These are phyloP conservation scores for Hemichromis elongatus DNA, from an alignment of 2,113 vertebrate genomes.

Conservation along the genomic window DNA sequence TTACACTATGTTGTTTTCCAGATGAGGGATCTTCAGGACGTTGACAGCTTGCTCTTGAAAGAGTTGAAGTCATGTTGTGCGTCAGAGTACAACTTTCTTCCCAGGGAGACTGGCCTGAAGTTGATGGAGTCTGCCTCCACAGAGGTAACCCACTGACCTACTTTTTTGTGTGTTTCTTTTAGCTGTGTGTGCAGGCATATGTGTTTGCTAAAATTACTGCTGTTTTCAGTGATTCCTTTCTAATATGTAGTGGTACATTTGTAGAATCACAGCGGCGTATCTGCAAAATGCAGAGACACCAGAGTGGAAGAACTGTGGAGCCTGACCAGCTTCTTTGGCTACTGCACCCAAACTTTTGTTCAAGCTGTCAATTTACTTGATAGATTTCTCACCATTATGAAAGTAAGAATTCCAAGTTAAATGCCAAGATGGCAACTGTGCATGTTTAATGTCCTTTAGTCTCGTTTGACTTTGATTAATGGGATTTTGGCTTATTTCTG, in stretches of 20 bases:
- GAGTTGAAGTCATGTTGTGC: slow-evolving; percentile 85
- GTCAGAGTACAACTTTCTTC: slow-evolving; percentile 83
- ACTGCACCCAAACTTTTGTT: slow-evolving; percentile 92
- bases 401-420: slow-evolving; percentile 72
- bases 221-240: background rate
- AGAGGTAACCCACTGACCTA: slow-evolving; percentile 73
- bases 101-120: slow-evolving; percentile 84
- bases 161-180: background rate
- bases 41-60: slow-evolving; percentile 76
- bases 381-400: slow-evolving; percentile 92
- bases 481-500: background rate
- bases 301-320: slow-evolving; percentile 93
- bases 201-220: background rate
- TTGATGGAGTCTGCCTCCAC: slow-evolving; percentile 80
- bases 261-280: slow-evolving; percentile 82
- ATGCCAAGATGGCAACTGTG: background rate
- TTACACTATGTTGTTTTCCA: slow-evolving; percentile 29
- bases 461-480: background rate
- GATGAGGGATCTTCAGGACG: slow-evolving; percentile 56
- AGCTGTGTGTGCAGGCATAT: background rate
- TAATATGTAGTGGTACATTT: background rate
- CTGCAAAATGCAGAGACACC: slow-evolving; percentile 84
- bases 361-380: slow-evolving; percentile 92
- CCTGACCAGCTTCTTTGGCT: slow-evolving; percentile 91
- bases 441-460: background rate